Conservation (phyloP, 2,888 invertebrate species). For the Idaea aversata region DNA sequence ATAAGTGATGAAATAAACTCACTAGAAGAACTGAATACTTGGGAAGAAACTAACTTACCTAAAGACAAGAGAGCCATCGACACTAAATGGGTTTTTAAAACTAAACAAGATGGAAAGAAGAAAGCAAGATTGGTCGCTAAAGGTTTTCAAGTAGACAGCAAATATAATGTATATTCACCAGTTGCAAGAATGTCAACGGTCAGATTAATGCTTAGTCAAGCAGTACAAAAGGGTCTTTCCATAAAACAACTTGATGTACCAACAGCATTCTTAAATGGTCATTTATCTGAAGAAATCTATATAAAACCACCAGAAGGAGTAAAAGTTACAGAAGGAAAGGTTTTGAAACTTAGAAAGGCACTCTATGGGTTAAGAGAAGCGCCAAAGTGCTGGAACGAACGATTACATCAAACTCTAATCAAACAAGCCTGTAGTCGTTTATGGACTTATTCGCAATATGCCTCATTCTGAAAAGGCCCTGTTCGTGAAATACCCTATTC, state of each 20-base stretch:
- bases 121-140: slow-evolving; percentile 6
- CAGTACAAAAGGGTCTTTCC: slow-evolving; percentile 1
- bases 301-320: slow-evolving; percentile 5
- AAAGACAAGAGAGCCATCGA: slow-evolving; percentile 16
- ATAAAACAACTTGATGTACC: slow-evolving; percentile 13
- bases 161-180: slow-evolving; percentile 12
- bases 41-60: slow-evolving; percentile 19
- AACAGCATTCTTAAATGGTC: slow-evolving; percentile 10
- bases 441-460: too few relatives aligned
- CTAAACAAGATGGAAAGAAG: slow-evolving; percentile 16
- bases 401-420: too few relatives aligned
- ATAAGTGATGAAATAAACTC: slow-evolving; percentile 24
- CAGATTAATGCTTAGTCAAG: slow-evolving; percentile 1
- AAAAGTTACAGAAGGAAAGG: too few relatives aligned
- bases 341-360: too few relatives aligned
- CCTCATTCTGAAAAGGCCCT: too few relatives aligned
- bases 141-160: neutral
- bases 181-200: slow-evolving; percentile 11
- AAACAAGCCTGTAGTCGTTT: too few relatives aligned
- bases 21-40: slow-evolving; percentile 25
- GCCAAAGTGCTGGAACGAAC: too few relatives aligned
- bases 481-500: too few relatives aligned
- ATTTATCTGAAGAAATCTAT: slow-evolving; percentile 5
- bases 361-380: too few relatives aligned
- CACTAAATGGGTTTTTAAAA: slow-evolving; percentile 36